These are phyloP conservation scores for Drepana arcuata DNA, from an alignment of 1,140 invertebrate genomes.

Conservation along the genomic window DNA sequence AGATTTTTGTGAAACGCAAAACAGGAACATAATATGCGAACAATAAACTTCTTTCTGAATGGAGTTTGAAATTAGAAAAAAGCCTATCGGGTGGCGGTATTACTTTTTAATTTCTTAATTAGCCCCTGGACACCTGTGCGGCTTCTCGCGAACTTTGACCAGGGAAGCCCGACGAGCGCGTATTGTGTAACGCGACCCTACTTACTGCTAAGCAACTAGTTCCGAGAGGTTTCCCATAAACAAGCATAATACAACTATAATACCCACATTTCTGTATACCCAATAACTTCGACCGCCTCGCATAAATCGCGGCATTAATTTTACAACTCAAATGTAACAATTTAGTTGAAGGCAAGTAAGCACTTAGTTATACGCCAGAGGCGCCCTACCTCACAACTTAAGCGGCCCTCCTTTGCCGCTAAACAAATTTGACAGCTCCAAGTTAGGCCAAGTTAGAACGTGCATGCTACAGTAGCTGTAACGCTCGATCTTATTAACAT, in stretches of 20 bases:
- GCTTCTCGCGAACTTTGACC: conserved; percentile 63
- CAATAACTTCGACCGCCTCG: conserved; percentile 18
- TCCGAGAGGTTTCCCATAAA: conserved; percentile 34
- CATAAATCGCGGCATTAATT: conserved; percentile 66
- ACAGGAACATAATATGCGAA: too few relatives aligned
- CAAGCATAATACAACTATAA: too few relatives aligned
- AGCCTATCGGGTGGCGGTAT: conserved; percentile 20
- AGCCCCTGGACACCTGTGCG: conserved; percentile 38
- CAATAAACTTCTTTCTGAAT: too few relatives aligned
- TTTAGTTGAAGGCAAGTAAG: conserved; percentile 60
- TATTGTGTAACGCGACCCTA: conserved; percentile 48
- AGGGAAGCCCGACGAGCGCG: conserved; percentile 38
- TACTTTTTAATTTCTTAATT: conserved; percentile 42
- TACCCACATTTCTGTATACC: too few relatives aligned
- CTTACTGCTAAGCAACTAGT: conserved; percentile 32
- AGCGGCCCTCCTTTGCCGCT: conserved; percentile 54
- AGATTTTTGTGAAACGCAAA: too few relatives aligned
- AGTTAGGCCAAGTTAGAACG: conserved; percentile 62
- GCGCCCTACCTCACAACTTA: conserved; percentile 48
- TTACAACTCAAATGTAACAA: conserved; percentile 65
- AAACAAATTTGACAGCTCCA: conserved; percentile 70
- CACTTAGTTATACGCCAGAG: conserved; percentile 58
- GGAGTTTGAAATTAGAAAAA: conserved; percentile 17
- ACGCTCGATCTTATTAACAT: too few relatives aligned
- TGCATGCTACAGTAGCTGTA: too few relatives aligned